Percentiles rank a stretch among this genome's conserved stretches.
Conservation (phyloP, 1,140 invertebrate genomes). For the Drosophila miranda region DNA sequence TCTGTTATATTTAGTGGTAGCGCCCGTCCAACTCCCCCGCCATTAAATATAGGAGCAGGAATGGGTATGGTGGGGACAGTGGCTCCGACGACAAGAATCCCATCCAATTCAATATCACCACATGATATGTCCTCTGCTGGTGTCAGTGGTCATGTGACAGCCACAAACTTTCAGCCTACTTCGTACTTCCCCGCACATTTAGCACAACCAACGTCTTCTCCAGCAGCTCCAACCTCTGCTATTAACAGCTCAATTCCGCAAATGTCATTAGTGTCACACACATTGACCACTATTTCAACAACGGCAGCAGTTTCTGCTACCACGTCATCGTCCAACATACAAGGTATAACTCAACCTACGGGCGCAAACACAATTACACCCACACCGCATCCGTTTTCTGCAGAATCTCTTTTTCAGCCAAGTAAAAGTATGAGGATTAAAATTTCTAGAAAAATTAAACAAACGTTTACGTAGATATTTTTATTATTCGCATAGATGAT, state of each 20-base stretch:
- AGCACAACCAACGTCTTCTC: conserved; percentile 83
- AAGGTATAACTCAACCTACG: conserved; percentile 26
- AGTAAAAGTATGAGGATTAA: conserved; percentile 85
- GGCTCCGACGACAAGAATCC: conserved; percentile 22
- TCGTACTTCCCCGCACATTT: conserved; percentile 64
- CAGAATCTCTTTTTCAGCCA: conserved; percentile 93
- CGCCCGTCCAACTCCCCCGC: conserved; percentile 86
- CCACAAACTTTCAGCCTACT: conserved; percentile 56
- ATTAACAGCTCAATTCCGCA: conserved; percentile 34
- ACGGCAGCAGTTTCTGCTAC: conserved; percentile 46
- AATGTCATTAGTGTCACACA: conserved; percentile 34
- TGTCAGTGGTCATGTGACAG: conserved; percentile 33
- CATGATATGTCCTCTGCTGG: conserved; percentile 49
- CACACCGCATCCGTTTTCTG: conserved; percentile 89
- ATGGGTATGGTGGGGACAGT: conserved; percentile 24
- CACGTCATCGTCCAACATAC: conserved; percentile 41
- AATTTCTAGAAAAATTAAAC: neutral
- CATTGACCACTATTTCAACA: conserved; percentile 43
- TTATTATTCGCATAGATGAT: conserved; percentile 82
- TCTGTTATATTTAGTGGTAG: conserved; percentile 86
- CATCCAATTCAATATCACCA: conserved; percentile 64
- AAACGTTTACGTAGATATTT: neutral
- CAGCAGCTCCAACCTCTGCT: conserved; percentile 30
- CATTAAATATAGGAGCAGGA: conserved; percentile 77
- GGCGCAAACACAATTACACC: conserved; percentile 73